A percentile compares a stretch with the other conserved stretches of the same genome.
phyloP scores from a whole-genome alignment of 2,797 vertebrate genomes.

The Anisognathus igniventris region DNA sequence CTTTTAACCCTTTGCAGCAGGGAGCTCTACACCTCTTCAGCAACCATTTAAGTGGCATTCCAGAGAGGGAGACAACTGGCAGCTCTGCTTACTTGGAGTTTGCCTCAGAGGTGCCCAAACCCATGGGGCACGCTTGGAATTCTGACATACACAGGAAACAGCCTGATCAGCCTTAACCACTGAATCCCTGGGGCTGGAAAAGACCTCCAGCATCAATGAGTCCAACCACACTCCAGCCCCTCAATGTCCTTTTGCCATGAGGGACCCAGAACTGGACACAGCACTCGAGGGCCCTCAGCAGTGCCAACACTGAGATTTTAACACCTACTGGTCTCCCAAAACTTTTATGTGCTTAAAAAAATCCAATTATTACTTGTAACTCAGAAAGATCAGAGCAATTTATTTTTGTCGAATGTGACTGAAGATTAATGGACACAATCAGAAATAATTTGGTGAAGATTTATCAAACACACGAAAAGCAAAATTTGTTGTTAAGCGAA shows the following conservation, averaged over 20 bases:
- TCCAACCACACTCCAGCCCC: accelerated
- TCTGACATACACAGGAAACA: neutral
- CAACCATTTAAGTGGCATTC: accelerated
- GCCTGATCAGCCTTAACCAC: neutral
- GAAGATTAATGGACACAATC: slow-evolving; percentile 80
- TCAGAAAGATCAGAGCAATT: slow-evolving; percentile 80
- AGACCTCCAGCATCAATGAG: neutral
- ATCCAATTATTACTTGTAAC: slow-evolving; percentile 73
- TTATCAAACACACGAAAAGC: slow-evolving; percentile 71
- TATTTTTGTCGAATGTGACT: slow-evolving; percentile 78
- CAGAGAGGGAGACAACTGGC: neutral
- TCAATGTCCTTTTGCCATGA: accelerated
- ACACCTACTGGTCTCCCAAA: slow-evolving; percentile 45
- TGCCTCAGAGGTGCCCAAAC: neutral
- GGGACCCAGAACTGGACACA: neutral
- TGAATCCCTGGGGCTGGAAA: neutral
- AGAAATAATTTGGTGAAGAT: slow-evolving; percentile 74
- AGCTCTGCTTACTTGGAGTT: neutral
- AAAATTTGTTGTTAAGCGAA: slow-evolving; percentile 78
- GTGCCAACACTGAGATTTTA: neutral
- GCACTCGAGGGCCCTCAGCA: neutral
- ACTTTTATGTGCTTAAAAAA: slow-evolving; percentile 67
- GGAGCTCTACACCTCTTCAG: neutral
- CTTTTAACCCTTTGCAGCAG: slow-evolving; percentile 33
- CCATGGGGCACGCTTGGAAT: neutral